Base-by-base conservation (phyloP, 1,140 invertebrate species). In the Drosophila saltans region DNA sequence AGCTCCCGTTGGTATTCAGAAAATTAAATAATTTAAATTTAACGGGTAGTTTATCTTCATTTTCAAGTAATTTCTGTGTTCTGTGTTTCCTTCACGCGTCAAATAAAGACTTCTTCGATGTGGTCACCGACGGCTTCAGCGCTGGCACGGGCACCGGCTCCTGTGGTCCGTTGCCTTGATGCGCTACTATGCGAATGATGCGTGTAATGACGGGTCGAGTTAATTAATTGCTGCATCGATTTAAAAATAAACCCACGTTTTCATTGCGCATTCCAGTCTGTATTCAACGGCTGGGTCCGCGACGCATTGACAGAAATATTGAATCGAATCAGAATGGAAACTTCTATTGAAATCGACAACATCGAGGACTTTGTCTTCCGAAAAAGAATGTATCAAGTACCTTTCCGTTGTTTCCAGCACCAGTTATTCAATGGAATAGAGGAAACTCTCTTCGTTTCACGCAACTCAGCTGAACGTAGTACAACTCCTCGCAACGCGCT, bases 241-340 rank as follows among this genome's bases (percentile, higher is more conserved):
- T 88, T 88, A 90, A 88, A 88, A 88, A 88, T 88, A 88, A 89
- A 84, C 77, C 64, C 84, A 88, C 84, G 84, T 88, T 88, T 81
- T 69, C 66, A 66, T 74, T 66, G 57, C 85, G 80, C 85, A 89
- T 88, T 88, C 84, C 80, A 75, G 84, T 62, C 80, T 78, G 72
- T 83, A 72, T 76, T 66, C 58, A 41, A 39, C 21, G 66, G 58
- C 64, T 52, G 58, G 60, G 66, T 21, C 33, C 33, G 52, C 65
- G 55, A 62, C 56, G 39, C 58, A 16, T 10, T 40, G 58, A 40
- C 57, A 55, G 56, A 16, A 82, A 77, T 80, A 86, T 83, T 86
- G 84, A 88, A 89, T 83, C 69, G 83, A 80, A 86, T 86, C 76
- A 64, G 64, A 66, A 41, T 63, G 24, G 71, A 39, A 62, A 68